Evolutionary conservation across 2,888 invertebrate genomes (phyloP), one percentile per base, ranked within the genome.

Genomic region (Sthenelais limicola): DNA sequence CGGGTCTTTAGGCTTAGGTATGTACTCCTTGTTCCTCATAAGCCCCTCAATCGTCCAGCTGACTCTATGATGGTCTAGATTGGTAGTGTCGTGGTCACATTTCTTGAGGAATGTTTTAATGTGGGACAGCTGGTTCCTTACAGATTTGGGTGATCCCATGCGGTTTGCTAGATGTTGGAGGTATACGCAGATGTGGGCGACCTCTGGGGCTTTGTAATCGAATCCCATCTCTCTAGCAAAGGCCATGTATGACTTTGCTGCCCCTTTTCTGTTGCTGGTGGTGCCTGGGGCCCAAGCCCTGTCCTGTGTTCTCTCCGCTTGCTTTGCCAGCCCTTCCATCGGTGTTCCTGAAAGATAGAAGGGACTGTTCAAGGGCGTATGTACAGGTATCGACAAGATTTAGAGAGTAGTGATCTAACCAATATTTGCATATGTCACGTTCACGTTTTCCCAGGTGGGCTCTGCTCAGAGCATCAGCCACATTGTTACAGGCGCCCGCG

Each of bases 261-360:
- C 18, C 43, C 43, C 43, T 43, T 43, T 43, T 9, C 18, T 12
- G 43, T 43, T 43, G 12, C 18, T 9, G 43, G 18, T 9, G 9
- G 43, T 43, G 43, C 43, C 43, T 43, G 43, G 43, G 43, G 43
- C 43, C 43, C 43, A 18, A 43, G 43, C 43, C 43, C 43, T 43
- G 43, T 43, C 43, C 43, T 43, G 43, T n/a, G n/a, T n/a, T n/a
- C n/a, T n/a, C n/a, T n/a, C n/a, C n/a, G n/a, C n/a, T n/a, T n/a
- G n/a, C n/a, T n/a, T n/a, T n/a, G n/a, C n/a, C n/a, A n/a, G n/a
- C n/a, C n/a, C n/a, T n/a, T n/a, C n/a, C n/a, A n/a, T n/a, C n/a
- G n/a, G n/a, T n/a, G n/a, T n/a, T n/a, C n/a, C n/a, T n/a, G n/a
- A n/a, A n/a, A n/a, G n/a, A n/a, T n/a, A n/a, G n/a, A n/a, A n/a